Conservation (phyloP, 2,113 vertebrate genomes). For the Pseudonaja textilis region DNA sequence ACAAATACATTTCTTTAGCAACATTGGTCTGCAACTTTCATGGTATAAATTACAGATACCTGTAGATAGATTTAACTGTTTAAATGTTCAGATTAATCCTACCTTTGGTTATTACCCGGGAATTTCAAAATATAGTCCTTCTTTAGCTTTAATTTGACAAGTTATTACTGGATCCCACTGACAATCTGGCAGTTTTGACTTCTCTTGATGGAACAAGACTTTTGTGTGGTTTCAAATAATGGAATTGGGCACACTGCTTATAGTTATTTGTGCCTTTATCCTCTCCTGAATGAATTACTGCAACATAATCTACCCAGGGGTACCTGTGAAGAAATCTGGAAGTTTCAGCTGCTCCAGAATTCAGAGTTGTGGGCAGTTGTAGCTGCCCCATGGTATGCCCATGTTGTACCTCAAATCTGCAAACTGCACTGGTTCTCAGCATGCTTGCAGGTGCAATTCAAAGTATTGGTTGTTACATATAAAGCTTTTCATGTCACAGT, state of each 20-base stretch:
- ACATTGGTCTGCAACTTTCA: neutral
- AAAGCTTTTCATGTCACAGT: neutral
- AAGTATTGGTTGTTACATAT: neutral
- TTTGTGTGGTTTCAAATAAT: neutral
- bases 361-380: neutral
- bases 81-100: neutral
- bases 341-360: neutral
- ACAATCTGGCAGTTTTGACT: neutral
- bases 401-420: neutral
- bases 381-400: neutral
- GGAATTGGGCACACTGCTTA: neutral
- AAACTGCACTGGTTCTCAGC: neutral
- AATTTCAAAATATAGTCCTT: neutral
- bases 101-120: neutral
- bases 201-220: neutral
- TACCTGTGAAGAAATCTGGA: neutral
- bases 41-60: neutral
- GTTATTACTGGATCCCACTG: neutral
- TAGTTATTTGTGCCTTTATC: neutral
- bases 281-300: neutral
- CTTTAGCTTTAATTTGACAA: neutral
- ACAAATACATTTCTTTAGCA: neutral
- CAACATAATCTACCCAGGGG: neutral
- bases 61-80: neutral
- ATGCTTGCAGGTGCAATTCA: neutral